A percentile compares a stretch with the other conserved stretches of the same genome.
These are phyloP conservation scores for Trochalopteron elliotii DNA, from an alignment of 2,113 vertebrate genomes.

Conservation along the genomic window DNA sequence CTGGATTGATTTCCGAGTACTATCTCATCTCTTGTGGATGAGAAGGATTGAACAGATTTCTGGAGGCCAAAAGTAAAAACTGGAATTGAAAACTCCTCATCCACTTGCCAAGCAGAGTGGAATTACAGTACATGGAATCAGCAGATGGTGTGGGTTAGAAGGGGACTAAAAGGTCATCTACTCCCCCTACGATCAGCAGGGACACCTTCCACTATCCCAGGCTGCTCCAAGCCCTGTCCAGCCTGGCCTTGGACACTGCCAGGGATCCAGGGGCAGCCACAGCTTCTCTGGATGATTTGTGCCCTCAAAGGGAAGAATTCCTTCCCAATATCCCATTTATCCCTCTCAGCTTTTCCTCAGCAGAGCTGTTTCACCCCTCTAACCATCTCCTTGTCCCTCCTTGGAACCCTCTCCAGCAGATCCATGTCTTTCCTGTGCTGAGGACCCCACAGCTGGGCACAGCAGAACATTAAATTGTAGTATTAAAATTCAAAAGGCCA, in stretches of 20 bases:
- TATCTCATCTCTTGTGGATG: not conserved
- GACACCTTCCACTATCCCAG: rapidly evolving
- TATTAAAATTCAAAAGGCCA: not conserved
- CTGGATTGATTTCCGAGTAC: not conserved
- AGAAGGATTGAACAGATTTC: not conserved
- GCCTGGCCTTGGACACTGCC: not conserved
- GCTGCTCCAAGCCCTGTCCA: not conserved
- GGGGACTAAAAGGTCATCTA: not conserved
- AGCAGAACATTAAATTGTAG: not conserved
- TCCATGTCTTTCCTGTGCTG: not conserved
- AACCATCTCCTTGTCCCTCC: not conserved
- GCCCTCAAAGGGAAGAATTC: not conserved
- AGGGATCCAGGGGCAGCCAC: not conserved
- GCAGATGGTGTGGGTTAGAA: not conserved
- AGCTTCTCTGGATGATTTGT: not conserved
- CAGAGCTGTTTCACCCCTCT: not conserved
- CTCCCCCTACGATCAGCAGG: not conserved
- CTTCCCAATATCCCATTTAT: not conserved
- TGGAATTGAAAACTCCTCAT: not conserved
- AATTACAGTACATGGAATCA: not conserved
- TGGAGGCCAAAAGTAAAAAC: not conserved
- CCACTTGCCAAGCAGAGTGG: not conserved
- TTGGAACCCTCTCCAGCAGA: not conserved
- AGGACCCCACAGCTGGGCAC: not conserved
- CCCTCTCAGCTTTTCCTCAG: not conserved